Evolutionary conservation across 2,888 invertebrate species (phyloP).

Genomic region (Girardia tigrina): DNA sequence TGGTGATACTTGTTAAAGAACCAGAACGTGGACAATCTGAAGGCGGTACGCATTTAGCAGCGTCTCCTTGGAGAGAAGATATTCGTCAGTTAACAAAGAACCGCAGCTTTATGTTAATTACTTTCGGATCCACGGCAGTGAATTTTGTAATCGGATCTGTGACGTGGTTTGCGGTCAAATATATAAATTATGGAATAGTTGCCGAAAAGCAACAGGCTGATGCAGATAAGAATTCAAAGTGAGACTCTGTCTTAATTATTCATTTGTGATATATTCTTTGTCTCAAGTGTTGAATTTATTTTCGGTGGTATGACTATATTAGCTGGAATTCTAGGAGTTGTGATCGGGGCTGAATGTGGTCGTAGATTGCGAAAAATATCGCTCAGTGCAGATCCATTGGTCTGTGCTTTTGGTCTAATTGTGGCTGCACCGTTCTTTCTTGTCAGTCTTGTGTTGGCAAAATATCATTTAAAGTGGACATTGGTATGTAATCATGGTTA

Average conservation of each 20-base stretch:
- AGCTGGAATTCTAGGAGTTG: conserved; percentile 80
- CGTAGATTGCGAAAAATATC: conserved; percentile 41
- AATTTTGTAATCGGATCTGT: conserved; percentile 90
- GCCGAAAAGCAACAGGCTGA: too few species aligned
- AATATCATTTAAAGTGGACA: conserved; percentile 57
- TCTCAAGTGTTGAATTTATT: conserved; percentile 54
- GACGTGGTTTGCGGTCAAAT: conserved; percentile 71
- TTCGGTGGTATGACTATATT: conserved; percentile 86
- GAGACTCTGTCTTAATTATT: too few species aligned
- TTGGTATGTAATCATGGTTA: conserved; percentile 53
- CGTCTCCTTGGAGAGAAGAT: conserved; percentile 61
- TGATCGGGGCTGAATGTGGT: conserved; percentile 60
- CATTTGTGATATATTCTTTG: not conserved
- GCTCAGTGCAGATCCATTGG: conserved; percentile 68
- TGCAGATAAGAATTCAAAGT: too few species aligned
- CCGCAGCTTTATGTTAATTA: conserved; percentile 75
- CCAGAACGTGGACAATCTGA: conserved; percentile 70
- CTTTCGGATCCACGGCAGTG: conserved; percentile 88
- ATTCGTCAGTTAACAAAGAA: conserved; percentile 56
- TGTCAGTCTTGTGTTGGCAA: conserved; percentile 62
- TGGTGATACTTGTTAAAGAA: conserved; percentile 64
- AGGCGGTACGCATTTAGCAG: conserved; percentile 61
- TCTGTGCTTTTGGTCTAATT: conserved; percentile 77
- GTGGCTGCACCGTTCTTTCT: conserved; percentile 73
- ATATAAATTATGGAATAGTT: not conserved